A percentile compares a stretch with the other conserved stretches of the same genome.
phyloP scores from a whole-genome alignment of 2,888 invertebrate species.

The Trichogramma evanescens region DNA sequence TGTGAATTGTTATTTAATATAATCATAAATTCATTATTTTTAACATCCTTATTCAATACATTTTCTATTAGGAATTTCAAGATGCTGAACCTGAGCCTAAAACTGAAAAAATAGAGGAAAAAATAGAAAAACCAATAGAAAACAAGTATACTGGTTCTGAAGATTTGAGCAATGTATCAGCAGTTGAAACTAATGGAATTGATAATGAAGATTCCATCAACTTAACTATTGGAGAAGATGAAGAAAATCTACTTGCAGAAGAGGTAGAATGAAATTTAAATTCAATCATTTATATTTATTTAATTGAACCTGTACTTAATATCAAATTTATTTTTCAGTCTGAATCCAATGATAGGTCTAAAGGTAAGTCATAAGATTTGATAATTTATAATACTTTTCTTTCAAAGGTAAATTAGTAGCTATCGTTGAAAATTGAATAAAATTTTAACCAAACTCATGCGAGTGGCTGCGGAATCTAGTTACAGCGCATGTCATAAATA shows the following conservation, averaged over 20 bases:
- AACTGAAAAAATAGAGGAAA: slow-evolving; percentile 11
- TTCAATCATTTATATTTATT: background rate
- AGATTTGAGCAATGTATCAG: slow-evolving; percentile 22
- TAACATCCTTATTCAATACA: background rate
- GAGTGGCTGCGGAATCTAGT: slow-evolving; percentile 12
- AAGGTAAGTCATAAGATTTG: slow-evolving; percentile 38
- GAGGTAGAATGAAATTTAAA: slow-evolving; percentile 55
- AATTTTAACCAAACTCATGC: background rate
- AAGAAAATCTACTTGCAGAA: slow-evolving; percentile 67
- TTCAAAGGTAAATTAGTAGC: slow-evolving; percentile 6
- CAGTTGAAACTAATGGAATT: slow-evolving; percentile 53
- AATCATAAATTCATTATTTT: background rate
- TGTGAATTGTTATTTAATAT: too few species aligned
- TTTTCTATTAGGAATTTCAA: background rate
- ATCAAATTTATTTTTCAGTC: slow-evolving; percentile 33
- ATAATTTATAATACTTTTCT: background rate
- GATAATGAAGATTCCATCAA: slow-evolving; percentile 76
- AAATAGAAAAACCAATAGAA: background rate
- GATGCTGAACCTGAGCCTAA: slow-evolving; percentile 15
- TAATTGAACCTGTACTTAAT: background rate
- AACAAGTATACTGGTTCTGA: slow-evolving; percentile 8
- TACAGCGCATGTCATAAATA: slow-evolving; percentile 2
- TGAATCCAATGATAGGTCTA: slow-evolving; percentile 41
- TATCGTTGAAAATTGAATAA: background rate
- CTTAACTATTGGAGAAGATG: slow-evolving; percentile 74